Evolutionary conservation across 2,888 invertebrate species (phyloP), one percentile per base, ranked within the genome.

Genomic region (Anoncus sp.): DNA sequence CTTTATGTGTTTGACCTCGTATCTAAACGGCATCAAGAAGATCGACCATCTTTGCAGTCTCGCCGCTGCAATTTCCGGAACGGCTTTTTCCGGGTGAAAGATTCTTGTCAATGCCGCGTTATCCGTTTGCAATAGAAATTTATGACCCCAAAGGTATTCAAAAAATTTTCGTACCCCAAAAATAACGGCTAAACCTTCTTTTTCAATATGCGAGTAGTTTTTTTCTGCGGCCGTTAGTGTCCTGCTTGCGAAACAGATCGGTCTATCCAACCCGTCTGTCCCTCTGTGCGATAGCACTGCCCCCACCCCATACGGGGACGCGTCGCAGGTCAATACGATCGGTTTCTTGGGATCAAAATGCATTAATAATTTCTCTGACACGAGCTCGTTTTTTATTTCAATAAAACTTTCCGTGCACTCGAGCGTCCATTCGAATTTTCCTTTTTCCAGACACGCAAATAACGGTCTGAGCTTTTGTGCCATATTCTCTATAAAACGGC

Each of bases 141-240:
- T 20, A 2, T 57, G 14, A 1, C 81, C 80, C 12, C 35, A 72
- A 6, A 82, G 20, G 20, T 79, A 81, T 18, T 74, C 69, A 24
- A 76, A 72, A 77, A 78, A 76, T n/a, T 55, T 75, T 40, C 47
- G 77, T 9, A 77, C 45, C 12, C 74, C 77, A 45, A 77, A 81
- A 14, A 81, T 69, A n/a, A 77, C 71, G 6, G 77, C 77, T 49
- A 67, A 27, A 0, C 66, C 69, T 35, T 80, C 81, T 6, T 73
- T 65, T 24, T 81, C 79, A 2, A 79, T 38, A 20, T 75, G 75
- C 1, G 75, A 43, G 16, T 79, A 82, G 12, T 70, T 69, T 38
- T 18, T 57, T 57, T 79, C 73, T 0, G 71, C 51, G 16, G 31
- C 24, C 0, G 65, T 60, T 22, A 82, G 20, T 2, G 74, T 75